Evolutionary conservation across 2,888 invertebrate species (phyloP).

Genomic region (Nycteola revayana): DNA sequence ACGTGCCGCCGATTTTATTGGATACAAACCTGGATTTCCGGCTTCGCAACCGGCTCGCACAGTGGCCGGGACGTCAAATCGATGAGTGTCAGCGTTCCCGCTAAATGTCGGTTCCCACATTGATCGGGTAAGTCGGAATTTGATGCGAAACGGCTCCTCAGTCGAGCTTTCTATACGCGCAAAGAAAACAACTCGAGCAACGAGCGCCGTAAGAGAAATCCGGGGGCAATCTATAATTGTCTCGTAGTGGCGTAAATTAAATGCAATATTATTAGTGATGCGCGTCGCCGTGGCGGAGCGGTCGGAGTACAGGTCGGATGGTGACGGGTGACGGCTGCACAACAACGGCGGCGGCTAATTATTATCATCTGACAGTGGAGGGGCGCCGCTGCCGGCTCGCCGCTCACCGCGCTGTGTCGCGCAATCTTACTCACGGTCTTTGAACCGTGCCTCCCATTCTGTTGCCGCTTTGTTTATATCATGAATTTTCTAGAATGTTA

Average conservation of each 20-base stretch:
- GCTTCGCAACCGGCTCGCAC: constrained; percentile 54
- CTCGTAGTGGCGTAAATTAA: constrained; percentile 7
- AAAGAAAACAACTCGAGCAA: constrained; percentile 20
- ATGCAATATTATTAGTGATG: background rate
- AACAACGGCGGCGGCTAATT: constrained; percentile 34
- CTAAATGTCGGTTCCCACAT: constrained; percentile 64
- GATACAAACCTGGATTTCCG: constrained; percentile 47
- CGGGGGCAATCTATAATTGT: constrained; percentile 30
- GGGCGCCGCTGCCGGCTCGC: constrained; percentile 31
- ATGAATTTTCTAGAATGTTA: constrained; percentile 42
- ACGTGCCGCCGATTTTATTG: constrained; percentile 50
- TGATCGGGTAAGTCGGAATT: constrained; percentile 68
- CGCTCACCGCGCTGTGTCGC: constrained; percentile 28
- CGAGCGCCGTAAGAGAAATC: constrained; percentile 36
- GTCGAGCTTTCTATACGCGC: constrained; percentile 23
- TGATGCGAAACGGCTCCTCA: constrained; percentile 13
- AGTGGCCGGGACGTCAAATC: constrained; percentile 50
- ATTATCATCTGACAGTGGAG: constrained; percentile 37
- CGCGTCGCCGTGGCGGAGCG: constrained; percentile 2
- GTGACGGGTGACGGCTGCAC: constrained; percentile 16
- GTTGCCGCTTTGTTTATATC: constrained; percentile 49
- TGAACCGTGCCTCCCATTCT: constrained; percentile 53
- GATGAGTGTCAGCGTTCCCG: constrained; percentile 57
- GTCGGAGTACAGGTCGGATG: constrained; percentile 6
- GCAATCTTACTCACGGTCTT: constrained; percentile 56